phyloP scores from a whole-genome alignment of 2,113 vertebrate species.

The Spheniscus mendiculus region DNA sequence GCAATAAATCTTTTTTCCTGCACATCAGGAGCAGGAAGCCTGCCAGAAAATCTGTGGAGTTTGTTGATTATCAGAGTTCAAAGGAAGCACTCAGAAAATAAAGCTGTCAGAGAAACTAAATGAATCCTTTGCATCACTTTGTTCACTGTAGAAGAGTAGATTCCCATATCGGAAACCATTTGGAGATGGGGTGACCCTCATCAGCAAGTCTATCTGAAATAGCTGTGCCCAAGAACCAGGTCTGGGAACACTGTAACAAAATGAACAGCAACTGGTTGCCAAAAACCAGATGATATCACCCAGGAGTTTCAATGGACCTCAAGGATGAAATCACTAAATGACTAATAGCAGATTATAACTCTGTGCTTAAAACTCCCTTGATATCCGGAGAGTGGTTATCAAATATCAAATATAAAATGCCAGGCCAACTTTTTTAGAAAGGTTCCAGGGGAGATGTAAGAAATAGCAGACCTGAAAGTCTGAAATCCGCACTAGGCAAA shows the following conservation, averaged over 20 bases:
- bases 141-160: neutral
- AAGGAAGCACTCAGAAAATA: conserved; percentile 1
- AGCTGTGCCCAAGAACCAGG: neutral
- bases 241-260: neutral
- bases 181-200: neutral
- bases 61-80: neutral
- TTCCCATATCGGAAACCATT: neutral
- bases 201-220: neutral
- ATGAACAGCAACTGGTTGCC: neutral
- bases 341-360: neutral
- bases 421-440: neutral
- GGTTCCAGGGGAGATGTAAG: neutral
- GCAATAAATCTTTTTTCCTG: neutral
- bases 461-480: neutral
- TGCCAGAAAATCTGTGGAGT: neutral
- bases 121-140: neutral
- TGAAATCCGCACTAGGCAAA: neutral
- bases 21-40: neutral
- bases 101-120: neutral
- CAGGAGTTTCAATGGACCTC: neutral
- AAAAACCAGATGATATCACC: neutral
- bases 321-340: neutral
- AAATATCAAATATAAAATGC: neutral
- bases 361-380: neutral
- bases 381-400: neutral